Evolutionary conservation across 2,113 vertebrate species (phyloP), one percentile per base, ranked within the genome.

Genomic region (Natator depressus): DNA sequence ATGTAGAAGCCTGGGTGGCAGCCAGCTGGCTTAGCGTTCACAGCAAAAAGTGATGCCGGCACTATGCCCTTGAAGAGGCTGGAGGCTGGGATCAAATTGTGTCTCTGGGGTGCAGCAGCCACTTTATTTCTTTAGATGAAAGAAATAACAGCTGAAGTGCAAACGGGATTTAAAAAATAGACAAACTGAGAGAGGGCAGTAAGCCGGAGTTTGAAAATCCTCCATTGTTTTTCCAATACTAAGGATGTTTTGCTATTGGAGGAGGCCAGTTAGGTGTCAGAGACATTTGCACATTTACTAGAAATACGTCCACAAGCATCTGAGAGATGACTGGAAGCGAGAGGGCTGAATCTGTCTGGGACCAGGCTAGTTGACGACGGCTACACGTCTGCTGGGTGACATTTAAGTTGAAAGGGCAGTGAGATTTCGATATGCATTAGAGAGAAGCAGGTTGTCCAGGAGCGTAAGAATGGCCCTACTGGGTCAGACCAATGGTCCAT

Each of bases 41-140:
- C 88, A 20, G 6, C 93, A 49, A 80, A 9, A 47, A 80, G 85
- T 53, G 86, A 50, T 91, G 93, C 54, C 93, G 85, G 94, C 92
- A 78, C 0, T 42, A 35, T 85, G 93, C 88, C 93, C 96, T 97
- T 97, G 97, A 97, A 97, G 94, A 91, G 90, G 89, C 89, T 94
- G 92, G 8, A 96, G 87, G 35, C 88, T 85, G 1, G 65, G 96
- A 94, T 89, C 94, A 55, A 94, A 85, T 42, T 62, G 79, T 83
- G 93, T 94, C 87, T 0, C 90, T 82, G 84, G 93, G 87, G 62
- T 79, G 87, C 85, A 90, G 85, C 38, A 55, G 72, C 81, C 50
- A 1, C 20, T 90, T 90, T 38, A 38, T 29, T 69, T 88, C 65
- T 89, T 49, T 42, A 42, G 42, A 42, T 42, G 42, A 38, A 88